phyloP scores from a whole-genome alignment of 2,113 vertebrate genomes.

The Cyphomyrus discorhynchus region DNA sequence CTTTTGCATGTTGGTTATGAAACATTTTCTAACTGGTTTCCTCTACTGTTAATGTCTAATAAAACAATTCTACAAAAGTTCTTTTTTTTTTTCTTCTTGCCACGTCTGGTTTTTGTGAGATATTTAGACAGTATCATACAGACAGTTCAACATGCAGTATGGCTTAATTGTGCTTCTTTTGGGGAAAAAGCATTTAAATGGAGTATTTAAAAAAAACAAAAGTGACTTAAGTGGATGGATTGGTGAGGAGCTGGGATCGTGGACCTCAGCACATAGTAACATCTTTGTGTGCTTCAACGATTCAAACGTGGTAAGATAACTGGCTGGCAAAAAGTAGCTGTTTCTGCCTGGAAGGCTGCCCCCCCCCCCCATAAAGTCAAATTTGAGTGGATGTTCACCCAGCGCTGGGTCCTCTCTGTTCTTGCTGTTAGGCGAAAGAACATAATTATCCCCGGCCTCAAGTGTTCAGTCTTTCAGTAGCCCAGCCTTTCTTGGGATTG shows the following conservation, averaged over 20 bases:
- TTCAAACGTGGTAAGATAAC: neutral
- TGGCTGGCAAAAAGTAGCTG: neutral
- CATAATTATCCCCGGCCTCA: conserved; percentile 25
- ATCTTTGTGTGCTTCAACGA: neutral
- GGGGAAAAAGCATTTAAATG: neutral
- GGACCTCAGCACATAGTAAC: neutral
- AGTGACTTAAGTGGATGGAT: neutral
- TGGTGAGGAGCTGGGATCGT: neutral
- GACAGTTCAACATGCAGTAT: neutral
- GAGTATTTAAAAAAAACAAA: neutral
- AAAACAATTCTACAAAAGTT: neutral
- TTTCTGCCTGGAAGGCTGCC: neutral
- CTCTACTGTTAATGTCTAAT: neutral
- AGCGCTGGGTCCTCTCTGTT: neutral
- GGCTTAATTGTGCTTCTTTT: neutral
- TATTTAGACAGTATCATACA: neutral
- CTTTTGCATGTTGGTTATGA: neutral
- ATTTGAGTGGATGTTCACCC: neutral
- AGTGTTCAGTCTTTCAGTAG: conserved; percentile 28
- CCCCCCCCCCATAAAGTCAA: neutral
- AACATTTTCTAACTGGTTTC: neutral
- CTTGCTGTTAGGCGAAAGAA: conserved; percentile 24
- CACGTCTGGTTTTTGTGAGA: neutral
- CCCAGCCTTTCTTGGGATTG: conserved; percentile 41
- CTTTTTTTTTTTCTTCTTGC: neutral